A percentile compares a stretch with the other conserved stretches of the same genome.
Conservation (phyloP, 1,140 invertebrate genomes). For the Grapholita molesta region DNA sequence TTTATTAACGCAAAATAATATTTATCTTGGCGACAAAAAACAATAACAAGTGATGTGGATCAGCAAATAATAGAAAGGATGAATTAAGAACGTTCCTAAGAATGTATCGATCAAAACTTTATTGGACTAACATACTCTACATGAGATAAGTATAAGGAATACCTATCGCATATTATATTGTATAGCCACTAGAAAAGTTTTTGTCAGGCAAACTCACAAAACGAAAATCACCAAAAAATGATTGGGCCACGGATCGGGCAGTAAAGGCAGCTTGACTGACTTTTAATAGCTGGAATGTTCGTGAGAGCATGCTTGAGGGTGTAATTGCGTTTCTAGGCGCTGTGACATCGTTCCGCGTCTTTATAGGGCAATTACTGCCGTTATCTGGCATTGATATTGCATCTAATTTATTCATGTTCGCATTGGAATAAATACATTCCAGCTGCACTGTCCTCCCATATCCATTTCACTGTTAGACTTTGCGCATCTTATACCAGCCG, state of each 20-base stretch:
- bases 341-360: conserved; percentile 68
- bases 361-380: conserved; percentile 71
- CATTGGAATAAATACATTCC: conserved; percentile 59
- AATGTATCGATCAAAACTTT: no score
- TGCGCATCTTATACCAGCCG: conserved; percentile 29
- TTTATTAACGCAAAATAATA: no score
- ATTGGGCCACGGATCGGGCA: conserved; percentile 36
- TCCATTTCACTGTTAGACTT: conserved; percentile 39
- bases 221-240: conserved; percentile 43
- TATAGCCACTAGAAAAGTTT: no score
- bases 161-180: no score
- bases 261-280: conserved; percentile 51
- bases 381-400: conserved; percentile 76
- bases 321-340: conserved; percentile 69
- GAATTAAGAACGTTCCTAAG: no score
- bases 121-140: no score
- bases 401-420: conserved; percentile 68
- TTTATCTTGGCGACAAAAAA: neutral
- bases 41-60: neutral
- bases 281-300: conserved; percentile 57
- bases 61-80: no score
- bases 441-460: conserved; percentile 53
- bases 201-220: no score
- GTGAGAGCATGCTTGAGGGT: conserved; percentile 58
- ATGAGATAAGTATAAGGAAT: no score